These are phyloP conservation scores for Atherinomorus stipes DNA, from an alignment of 2,113 vertebrate species.

Conservation along the genomic window DNA sequence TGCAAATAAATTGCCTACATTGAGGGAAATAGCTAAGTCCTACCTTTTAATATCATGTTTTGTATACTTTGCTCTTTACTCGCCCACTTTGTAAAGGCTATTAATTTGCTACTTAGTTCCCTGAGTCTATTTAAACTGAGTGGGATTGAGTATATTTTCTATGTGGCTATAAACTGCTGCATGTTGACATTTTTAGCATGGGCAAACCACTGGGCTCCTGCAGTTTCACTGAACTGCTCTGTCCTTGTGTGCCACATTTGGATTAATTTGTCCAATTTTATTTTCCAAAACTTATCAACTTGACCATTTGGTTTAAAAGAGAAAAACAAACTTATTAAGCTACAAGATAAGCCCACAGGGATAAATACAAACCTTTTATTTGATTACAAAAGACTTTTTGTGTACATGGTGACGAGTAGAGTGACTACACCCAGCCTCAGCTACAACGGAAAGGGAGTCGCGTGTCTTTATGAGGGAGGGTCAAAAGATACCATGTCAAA, in stretches of 20 bases:
- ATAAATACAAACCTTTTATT: slow-evolving; percentile 8
- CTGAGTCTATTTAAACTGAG: slow-evolving; percentile 1
- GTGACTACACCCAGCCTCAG: slow-evolving; percentile 3
- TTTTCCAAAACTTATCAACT: slow-evolving; percentile 20
- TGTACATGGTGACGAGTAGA: neutral
- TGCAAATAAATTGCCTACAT: neutral
- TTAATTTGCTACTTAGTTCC: neutral
- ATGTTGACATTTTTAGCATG: slow-evolving; percentile 30
- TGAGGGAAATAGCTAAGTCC: neutral
- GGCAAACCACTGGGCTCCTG: slow-evolving; percentile 26
- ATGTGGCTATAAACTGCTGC: neutral
- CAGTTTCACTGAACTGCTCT: neutral
- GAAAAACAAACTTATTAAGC: slow-evolving; percentile 4
- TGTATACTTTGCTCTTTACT: neutral
- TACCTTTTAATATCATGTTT: neutral
- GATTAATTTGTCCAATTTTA: slow-evolving; percentile 9
- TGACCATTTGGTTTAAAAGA: slow-evolving; percentile 8
- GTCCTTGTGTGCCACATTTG: neutral
- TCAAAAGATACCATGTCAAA: slow-evolving; percentile 34
- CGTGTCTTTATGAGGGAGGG: slow-evolving; percentile 3
- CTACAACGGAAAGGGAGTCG: slow-evolving; percentile 44
- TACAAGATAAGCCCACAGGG: neutral
- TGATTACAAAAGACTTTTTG: neutral
- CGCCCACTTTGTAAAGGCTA: neutral
- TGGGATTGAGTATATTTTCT: slow-evolving; percentile 3